These are phyloP conservation scores for Ophiothrix spiculata DNA, from an alignment of 35 echinoderm and acorn worm species.

Conservation along the genomic window DNA sequence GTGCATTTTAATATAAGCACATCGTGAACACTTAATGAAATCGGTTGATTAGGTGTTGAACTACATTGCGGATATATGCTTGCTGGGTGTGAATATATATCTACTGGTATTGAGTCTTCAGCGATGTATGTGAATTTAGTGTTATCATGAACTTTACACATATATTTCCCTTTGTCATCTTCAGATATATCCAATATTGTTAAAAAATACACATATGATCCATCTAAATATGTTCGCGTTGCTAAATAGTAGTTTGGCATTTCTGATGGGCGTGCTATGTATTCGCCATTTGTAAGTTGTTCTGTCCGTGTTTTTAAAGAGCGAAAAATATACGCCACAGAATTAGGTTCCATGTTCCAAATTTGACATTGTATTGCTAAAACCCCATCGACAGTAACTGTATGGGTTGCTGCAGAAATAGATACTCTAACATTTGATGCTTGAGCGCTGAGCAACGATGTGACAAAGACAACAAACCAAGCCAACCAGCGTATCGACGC, in stretches of 20 bases:
- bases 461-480: too few species aligned
- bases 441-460: too few species aligned
- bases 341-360: not conserved
- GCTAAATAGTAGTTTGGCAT: not conserved
- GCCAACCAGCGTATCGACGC: too few species aligned
- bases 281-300: not conserved
- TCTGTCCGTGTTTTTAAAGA: not conserved
- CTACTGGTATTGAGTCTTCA: not conserved
- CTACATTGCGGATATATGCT: not conserved
- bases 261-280: not conserved
- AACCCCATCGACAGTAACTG: not conserved
- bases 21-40: not conserved
- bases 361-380: not conserved
- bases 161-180: not conserved
- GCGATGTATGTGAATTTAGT: not conserved
- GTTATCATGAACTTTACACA: not conserved
- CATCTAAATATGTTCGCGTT: not conserved
- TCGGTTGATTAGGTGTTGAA: not conserved
- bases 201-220: not conserved
- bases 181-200: not conserved
- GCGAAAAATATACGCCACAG: not conserved
- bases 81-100: not conserved
- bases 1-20: not conserved
- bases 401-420: not conserved
- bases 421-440: too few species aligned